Evolutionary conservation across 1,140 invertebrate genomes (phyloP).

Genomic region (Atta cephalotes): DNA sequence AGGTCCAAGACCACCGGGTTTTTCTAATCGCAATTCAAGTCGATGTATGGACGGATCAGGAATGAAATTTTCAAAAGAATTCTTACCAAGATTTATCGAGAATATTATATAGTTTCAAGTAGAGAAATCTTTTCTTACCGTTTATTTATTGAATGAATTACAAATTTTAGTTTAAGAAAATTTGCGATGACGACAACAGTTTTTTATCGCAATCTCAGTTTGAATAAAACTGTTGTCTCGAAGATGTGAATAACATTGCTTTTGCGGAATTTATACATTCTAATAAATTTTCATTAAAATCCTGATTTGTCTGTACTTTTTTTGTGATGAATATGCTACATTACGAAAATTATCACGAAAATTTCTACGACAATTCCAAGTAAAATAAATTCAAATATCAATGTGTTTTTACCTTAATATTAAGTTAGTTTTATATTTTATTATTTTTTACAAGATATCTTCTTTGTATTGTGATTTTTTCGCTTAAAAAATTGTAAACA

Average conservation of each 20-base stretch:
- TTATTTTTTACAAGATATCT: neutral
- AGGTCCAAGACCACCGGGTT: conserved; percentile 28
- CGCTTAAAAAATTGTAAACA: neutral
- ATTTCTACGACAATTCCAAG: neutral
- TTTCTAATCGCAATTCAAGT: conserved; percentile 45
- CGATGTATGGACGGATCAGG: neutral
- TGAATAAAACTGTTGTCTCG: neutral
- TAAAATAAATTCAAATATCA: neutral
- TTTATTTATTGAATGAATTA: neutral
- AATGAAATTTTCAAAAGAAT: neutral
- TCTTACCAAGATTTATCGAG: neutral
- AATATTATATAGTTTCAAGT: neutral
- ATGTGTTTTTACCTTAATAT: neutral
- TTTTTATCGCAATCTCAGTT: neutral
- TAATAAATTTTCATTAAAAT: neutral
- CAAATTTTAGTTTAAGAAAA: neutral
- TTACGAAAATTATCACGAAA: neutral
- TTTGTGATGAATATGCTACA: neutral
- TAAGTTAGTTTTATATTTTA: neutral
- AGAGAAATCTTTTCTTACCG: conserved; percentile 2
- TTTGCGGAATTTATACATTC: neutral
- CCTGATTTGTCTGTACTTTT: neutral
- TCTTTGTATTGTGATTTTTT: neutral
- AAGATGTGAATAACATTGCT: neutral
- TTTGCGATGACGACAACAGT: neutral